Percentiles rank a stretch among this genome's conserved stretches.
Evolutionary conservation across 2,113 vertebrate species (phyloP).

Genomic region (Formicarius rufipectus): DNA sequence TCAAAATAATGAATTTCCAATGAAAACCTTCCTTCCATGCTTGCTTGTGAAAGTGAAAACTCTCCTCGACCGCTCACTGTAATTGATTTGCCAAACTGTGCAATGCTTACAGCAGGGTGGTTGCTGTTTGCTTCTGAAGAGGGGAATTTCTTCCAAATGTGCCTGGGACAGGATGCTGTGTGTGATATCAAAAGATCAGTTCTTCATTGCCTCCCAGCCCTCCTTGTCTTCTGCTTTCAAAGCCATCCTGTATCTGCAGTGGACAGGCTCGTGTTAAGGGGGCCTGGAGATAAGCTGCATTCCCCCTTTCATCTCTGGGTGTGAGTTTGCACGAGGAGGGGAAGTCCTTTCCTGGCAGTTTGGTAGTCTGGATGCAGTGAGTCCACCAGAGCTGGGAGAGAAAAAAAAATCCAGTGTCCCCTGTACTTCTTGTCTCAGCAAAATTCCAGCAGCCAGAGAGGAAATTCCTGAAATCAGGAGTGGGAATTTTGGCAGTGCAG

Average conservation of each 20-base stretch:
- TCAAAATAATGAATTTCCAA: neutral
- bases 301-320: conserved; percentile 3
- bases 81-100: neutral
- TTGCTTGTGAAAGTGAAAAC: neutral
- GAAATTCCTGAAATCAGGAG: neutral
- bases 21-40: neutral
- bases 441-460: neutral
- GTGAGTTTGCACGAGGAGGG: neutral
- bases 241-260: neutral
- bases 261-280: neutral
- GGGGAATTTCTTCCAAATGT: neutral
- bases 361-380: neutral
- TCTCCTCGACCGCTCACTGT: neutral
- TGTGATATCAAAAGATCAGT: neutral
- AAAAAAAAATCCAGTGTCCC: too few relatives aligned
- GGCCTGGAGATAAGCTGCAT: neutral
- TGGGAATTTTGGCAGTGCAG: neutral
- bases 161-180: neutral
- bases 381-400: neutral
- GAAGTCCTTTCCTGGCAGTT: neutral
- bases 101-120: rapidly evolving
- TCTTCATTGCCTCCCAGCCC: neutral
- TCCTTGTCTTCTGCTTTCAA: neutral
- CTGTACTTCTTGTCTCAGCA: neutral
- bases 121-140: neutral